These are phyloP conservation scores for Drosophila tani DNA, from an alignment of 1,140 invertebrate genomes.

Conservation along the genomic window DNA sequence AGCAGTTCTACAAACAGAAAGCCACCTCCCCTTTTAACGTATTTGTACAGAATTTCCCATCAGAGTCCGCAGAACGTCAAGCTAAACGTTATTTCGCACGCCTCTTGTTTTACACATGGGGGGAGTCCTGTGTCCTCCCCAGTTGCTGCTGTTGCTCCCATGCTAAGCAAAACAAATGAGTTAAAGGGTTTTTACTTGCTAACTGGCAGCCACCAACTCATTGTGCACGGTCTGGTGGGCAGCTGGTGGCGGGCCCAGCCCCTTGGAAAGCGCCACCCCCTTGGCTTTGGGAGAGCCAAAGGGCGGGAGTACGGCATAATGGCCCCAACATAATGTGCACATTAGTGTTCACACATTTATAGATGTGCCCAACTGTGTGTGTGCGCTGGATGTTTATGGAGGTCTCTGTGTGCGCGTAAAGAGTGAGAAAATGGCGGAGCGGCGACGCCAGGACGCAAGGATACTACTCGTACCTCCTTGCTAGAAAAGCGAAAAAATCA, in stretches of 20 bases:
- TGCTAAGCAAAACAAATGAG: slow-evolving; percentile 80
- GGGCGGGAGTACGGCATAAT: slow-evolving; percentile 60
- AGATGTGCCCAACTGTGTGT: slow-evolving; percentile 60
- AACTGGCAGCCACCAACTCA: slow-evolving; percentile 61
- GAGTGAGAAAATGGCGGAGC: slow-evolving; percentile 24
- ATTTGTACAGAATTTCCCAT: slow-evolving; percentile 1
- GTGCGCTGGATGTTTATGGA: slow-evolving; percentile 71
- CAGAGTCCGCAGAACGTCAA: slow-evolving; percentile 22
- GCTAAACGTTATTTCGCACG: slow-evolving; percentile 77
- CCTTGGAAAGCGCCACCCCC: slow-evolving; percentile 14
- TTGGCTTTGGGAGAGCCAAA: slow-evolving; percentile 26
- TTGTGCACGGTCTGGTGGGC: slow-evolving; percentile 78
- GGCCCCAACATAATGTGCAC: slow-evolving; percentile 82
- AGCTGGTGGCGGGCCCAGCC: slow-evolving; percentile 2
- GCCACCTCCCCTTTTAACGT: not conserved
- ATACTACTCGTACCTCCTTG: slow-evolving; percentile 14
- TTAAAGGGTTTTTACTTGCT: slow-evolving; percentile 78
- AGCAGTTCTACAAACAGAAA: not conserved
- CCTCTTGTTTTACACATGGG: slow-evolving; percentile 61
- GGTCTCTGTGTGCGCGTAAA: slow-evolving; percentile 65
- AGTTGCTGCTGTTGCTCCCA: slow-evolving; percentile 31
- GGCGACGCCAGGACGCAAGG: slow-evolving; percentile 13
- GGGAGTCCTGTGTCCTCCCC: slow-evolving; percentile 10
- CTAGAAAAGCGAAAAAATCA: slow-evolving; percentile 67
- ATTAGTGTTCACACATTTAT: slow-evolving; percentile 83